These are phyloP conservation scores for Plestiodon gilberti DNA, from an alignment of 2,113 vertebrate species.

Conservation along the genomic window DNA sequence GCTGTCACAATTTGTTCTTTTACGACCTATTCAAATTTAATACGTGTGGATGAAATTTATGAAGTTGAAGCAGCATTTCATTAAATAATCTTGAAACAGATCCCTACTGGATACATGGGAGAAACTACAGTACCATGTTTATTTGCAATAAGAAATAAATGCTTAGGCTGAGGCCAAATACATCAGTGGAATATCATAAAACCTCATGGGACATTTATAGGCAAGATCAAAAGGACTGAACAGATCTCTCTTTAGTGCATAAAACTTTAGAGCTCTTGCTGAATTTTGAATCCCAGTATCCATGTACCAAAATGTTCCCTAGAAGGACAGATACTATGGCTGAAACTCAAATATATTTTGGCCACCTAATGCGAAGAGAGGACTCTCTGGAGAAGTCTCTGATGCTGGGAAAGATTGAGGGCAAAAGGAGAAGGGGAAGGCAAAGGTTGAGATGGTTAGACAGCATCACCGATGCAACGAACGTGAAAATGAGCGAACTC, in stretches of 20 bases:
- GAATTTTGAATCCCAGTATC: not conserved
- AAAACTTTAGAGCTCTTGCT: not conserved
- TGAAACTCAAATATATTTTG: too few relatives aligned
- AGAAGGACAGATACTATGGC: too few relatives aligned
- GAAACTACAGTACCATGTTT: not conserved
- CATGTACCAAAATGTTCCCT: too few relatives aligned
- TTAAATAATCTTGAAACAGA: not conserved
- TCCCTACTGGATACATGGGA: not conserved
- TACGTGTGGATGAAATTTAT: not conserved
- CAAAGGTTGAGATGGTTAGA: too few relatives aligned
- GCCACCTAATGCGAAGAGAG: too few relatives aligned
- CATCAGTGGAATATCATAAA: not conserved
- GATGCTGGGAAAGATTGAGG: too few relatives aligned
- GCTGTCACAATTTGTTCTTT: not conserved
- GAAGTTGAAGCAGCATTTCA: not conserved
- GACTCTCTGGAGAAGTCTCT: too few relatives aligned
- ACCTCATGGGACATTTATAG: not conserved
- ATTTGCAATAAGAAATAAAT: not conserved
- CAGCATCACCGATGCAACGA: too few relatives aligned
- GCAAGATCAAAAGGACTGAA: not conserved
- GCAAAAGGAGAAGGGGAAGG: too few relatives aligned
- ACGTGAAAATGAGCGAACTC: too few relatives aligned
- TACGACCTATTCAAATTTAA: too few relatives aligned
- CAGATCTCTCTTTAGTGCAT: not conserved
- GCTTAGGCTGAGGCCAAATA: not conserved